Percentiles rank a stretch among this genome's conserved stretches.
Conservation (phyloP, 2,888 invertebrate genomes). For the Diabrotica balteata region DNA sequence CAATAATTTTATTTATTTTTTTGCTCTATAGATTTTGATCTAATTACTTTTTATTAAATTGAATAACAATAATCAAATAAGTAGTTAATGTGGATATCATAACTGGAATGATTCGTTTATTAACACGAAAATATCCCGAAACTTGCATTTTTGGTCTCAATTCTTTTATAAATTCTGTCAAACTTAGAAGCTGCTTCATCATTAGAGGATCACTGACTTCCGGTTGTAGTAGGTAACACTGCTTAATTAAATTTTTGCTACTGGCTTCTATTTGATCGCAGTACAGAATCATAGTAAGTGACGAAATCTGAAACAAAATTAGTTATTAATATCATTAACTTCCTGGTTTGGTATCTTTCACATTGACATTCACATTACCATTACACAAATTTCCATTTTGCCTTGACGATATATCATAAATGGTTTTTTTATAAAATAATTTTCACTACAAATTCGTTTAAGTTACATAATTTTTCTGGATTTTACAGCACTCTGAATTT, state of each 20-base stretch:
- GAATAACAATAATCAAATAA: conserved; percentile 21
- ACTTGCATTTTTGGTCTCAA: conserved; percentile 12
- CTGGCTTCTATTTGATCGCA: conserved; percentile 19
- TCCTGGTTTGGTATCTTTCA: no score
- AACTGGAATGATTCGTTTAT: conserved; percentile 19
- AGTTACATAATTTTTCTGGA: no score
- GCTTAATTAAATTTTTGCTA: conserved; percentile 14
- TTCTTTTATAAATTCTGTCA: conserved; percentile 12
- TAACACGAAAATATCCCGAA: conserved; percentile 16
- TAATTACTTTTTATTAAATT: conserved; percentile 17
- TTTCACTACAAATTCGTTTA: no score
- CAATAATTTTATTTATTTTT: no score
- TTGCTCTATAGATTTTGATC: no score
- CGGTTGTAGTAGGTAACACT: conserved; percentile 17
- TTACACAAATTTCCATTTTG: no score
- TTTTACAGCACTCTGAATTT: no score
- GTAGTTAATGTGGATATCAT: conserved; percentile 18
- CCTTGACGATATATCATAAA: no score
- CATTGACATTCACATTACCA: no score
- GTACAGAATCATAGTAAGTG: conserved; percentile 9
- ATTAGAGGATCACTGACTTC: conserved; percentile 19
- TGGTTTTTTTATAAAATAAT: no score
- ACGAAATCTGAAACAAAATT: conserved; percentile 12
- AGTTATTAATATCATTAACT: no score
- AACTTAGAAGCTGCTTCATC: conserved; percentile 8